Conservation (phyloP, 2,888 invertebrate species). For the Meganola albula region DNA sequence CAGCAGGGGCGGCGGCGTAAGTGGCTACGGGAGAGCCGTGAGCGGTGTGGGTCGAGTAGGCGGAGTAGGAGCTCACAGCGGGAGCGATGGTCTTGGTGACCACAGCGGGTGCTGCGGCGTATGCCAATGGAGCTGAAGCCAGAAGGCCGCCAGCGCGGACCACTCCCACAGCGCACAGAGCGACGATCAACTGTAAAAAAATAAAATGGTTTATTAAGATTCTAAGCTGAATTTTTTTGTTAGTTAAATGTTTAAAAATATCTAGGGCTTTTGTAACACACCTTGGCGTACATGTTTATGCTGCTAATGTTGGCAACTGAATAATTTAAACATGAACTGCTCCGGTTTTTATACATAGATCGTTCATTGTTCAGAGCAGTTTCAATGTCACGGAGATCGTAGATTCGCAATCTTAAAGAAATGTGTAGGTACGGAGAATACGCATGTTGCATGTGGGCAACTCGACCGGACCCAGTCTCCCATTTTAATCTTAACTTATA, state of each 20-base stretch:
- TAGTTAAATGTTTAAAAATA: not conserved
- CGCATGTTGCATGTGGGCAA: no score
- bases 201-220: not conserved
- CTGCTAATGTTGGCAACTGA: constrained; percentile 71
- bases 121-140: constrained; percentile 65
- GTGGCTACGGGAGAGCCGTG: constrained; percentile 29
- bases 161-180: constrained; percentile 78
- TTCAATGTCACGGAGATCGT: constrained; percentile 78
- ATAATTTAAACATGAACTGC: constrained; percentile 63
- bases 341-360: constrained; percentile 69
- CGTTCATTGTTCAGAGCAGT: constrained; percentile 59
- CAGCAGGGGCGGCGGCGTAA: constrained; percentile 40
- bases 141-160: constrained; percentile 76
- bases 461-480: no score
- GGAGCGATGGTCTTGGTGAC: constrained; percentile 56
- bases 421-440: no score
- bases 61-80: constrained; percentile 42
- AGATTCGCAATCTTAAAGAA: no score
- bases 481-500: no score
- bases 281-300: constrained; percentile 76
- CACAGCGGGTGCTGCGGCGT: constrained; percentile 61
- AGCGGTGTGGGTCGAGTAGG: constrained; percentile 44
- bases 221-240: not conserved
- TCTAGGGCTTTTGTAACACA: constrained; percentile 17
- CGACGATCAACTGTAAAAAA: constrained; percentile 69